Conservation (phyloP, 2,797 vertebrate species). For the Telmatherina bonti region DNA sequence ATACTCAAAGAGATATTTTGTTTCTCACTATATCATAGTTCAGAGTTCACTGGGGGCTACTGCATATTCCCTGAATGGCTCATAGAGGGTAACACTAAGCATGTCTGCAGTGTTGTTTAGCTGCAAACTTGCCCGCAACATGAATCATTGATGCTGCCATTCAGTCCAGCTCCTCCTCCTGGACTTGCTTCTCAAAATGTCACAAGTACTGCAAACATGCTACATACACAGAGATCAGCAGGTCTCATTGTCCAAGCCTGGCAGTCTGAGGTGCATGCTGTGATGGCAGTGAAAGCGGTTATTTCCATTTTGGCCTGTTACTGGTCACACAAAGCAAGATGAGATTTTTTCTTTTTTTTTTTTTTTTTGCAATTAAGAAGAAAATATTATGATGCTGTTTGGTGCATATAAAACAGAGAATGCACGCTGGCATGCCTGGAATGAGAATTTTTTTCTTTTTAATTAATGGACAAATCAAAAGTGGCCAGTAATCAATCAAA, state of each 20-base stretch:
- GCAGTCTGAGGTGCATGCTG: constrained; percentile 7
- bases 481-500: constrained; percentile 63
- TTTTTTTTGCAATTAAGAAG: constrained; percentile 32
- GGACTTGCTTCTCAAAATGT: constrained; percentile 48
- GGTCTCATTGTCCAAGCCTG: constrained; percentile 27
- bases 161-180: constrained; percentile 10
- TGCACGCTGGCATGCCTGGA: background rate
- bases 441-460: constrained; percentile 27
- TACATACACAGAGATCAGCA: constrained; percentile 35
- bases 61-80: constrained; percentile 2
- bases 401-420: constrained; percentile 1
- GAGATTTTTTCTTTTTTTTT: background rate
- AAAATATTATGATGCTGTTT: background rate
- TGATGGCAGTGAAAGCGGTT: constrained; percentile 24
- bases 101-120: background rate
- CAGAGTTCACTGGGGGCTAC: background rate
- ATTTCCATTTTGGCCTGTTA: constrained; percentile 43
- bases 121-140: constrained; percentile 29
- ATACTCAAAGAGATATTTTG: constrained; percentile 3
- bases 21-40: background rate
- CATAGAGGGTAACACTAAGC: constrained; percentile 39
- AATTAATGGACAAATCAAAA: constrained; percentile 53
- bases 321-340: constrained; percentile 1
- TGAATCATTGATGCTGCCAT: background rate
- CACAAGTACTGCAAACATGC: constrained; percentile 48